Base-by-base conservation (phyloP, 2,888 invertebrate genomes). In the Leptura quadrifasciata region DNA sequence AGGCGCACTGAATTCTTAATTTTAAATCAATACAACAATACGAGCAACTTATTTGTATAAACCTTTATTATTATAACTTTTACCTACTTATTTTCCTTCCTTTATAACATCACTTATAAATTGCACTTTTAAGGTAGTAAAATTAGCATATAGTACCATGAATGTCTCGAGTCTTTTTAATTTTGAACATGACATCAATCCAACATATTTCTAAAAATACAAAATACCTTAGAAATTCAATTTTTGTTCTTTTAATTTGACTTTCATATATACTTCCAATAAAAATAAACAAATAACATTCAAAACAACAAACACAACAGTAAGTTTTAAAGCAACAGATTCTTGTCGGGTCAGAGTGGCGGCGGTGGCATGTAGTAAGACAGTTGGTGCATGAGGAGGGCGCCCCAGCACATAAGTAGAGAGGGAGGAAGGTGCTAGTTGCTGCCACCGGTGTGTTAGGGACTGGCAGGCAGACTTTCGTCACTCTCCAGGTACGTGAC, bases 401-500 rank as follows among this genome's bases (percentile, higher is more conserved):
- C 81, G 20, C 80, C 76, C 78, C 79, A 79, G 71, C 72, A 80
- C 74, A 71, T 76, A 47, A 77, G 72, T 70, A 77, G 55, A 24
- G 77, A 61, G 21, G 70, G 57, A 54, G 75, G 77, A 60, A 72
- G 76, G 67, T 79, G 83, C 82, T 84, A 84, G 82, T 82, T 81
- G 69, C 39, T 57, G 39, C 67, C 67, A 9, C 69, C 58, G 73
- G 83, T 79, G 83, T 86, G 90, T 90, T 94, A 94, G 91, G 94
- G 94, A 85, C 94, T 94, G 82, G 94, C 93, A 67, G 94, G 93
- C 84, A 94, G 91, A 87, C 94, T 94, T 88, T 94, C 94, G 91
- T 97, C 97, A 89, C 96, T 96, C 90, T 97, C 97, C 85, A 97
- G 93, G 91, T 96, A 97, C 77, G 97, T 97, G 81, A 97, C 97